phyloP scores from a whole-genome alignment of 2,113 vertebrate species.

The Nothobranchius furzeri region DNA sequence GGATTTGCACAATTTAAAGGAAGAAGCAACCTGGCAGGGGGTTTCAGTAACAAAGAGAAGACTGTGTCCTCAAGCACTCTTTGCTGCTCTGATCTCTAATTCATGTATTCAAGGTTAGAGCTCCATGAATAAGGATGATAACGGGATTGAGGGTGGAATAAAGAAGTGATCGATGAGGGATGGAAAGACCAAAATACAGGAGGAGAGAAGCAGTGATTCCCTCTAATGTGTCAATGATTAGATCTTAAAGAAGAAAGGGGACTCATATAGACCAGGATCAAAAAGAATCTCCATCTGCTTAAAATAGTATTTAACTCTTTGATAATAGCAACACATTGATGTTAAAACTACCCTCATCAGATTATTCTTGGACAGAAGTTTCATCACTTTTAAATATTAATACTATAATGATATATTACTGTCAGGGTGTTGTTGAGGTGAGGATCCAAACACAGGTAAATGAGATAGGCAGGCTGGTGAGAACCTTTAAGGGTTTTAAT shows the following conservation, averaged over 20 bases:
- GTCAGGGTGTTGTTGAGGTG: too few species aligned
- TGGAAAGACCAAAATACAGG: constrained; percentile 1
- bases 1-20: constrained; percentile 23
- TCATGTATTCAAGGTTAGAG: constrained; percentile 54
- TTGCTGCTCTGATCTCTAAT: constrained; percentile 56
- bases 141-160: constrained; percentile 7
- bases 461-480: too few species aligned
- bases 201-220: constrained; percentile 13
- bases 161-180: constrained; percentile 6
- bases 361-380: constrained; percentile 6
- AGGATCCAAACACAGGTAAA: too few species aligned
- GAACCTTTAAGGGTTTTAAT: too few species aligned
- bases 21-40: constrained; percentile 31
- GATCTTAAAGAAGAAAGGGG: constrained; percentile 17
- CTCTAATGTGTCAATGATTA: constrained; percentile 36
- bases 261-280: constrained; percentile 41
- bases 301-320: constrained; percentile 58
- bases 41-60: constrained; percentile 21
- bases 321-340: constrained; percentile 12
- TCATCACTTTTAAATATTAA: too few species aligned
- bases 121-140: constrained; percentile 17
- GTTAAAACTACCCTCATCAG: constrained; percentile 17
- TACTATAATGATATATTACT: too few species aligned
- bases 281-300: constrained; percentile 50
- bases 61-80: constrained; percentile 34